phyloP scores from a whole-genome alignment of 2,888 invertebrate genomes.

The Lasioglossum zephyrum region DNA sequence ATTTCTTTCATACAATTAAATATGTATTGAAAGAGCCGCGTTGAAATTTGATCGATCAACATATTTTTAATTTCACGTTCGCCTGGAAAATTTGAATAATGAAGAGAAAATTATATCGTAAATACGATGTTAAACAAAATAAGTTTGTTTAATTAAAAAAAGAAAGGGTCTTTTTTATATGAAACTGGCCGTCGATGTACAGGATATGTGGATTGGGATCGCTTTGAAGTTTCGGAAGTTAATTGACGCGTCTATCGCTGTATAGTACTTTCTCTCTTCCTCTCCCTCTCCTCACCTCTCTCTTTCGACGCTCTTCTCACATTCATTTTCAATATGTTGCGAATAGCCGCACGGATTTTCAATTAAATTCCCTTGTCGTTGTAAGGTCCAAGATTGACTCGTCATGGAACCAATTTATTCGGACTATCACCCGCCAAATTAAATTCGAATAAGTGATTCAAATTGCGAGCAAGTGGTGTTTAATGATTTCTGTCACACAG shows the following conservation, averaged over 20 bases:
- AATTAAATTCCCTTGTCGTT: conserved; percentile 11
- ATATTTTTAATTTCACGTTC: neutral
- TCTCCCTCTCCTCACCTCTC: neutral
- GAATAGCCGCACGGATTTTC: neutral
- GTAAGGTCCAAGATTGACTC: conserved; percentile 9
- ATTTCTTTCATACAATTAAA: too few species aligned
- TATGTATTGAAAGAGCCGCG: neutral
- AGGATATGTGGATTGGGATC: neutral
- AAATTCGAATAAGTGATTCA: neutral
- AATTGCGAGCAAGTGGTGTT: conserved; percentile 13
- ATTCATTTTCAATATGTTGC: conserved; percentile 1
- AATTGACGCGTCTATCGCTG: neutral
- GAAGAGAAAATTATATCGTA: neutral
- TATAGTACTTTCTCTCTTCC: neutral
- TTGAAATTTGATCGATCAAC: neutral
- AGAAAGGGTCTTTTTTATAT: neutral
- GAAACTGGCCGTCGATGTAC: neutral
- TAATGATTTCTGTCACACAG: neutral
- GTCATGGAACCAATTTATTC: neutral
- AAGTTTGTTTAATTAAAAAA: neutral
- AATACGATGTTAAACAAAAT: neutral
- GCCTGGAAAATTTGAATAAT: neutral
- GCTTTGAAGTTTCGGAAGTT: conserved; percentile 6
- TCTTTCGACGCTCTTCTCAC: neutral
- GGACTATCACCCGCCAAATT: conserved; percentile 8